Evolutionary conservation across 1,140 invertebrate species (phyloP).

Genomic region (Parasteatoda tepidariorum): DNA sequence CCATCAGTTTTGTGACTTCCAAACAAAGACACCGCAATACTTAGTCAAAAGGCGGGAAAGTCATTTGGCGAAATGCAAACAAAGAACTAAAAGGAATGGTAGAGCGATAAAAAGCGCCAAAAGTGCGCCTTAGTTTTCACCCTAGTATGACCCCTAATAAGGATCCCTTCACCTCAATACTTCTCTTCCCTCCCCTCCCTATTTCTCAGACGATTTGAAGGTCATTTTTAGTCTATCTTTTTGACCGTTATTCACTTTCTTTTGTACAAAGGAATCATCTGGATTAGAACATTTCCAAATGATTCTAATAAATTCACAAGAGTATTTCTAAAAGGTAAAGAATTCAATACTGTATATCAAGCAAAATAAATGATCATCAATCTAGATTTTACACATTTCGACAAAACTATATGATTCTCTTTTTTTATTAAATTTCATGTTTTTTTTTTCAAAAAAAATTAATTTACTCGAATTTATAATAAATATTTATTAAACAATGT

Average conservation of each 20-base stretch:
- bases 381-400: not conserved
- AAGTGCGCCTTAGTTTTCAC: constrained; percentile 35
- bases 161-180: not conserved
- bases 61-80: not conserved
- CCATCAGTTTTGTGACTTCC: no score
- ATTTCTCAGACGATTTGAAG: not conserved
- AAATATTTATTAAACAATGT: no score
- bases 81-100: not conserved
- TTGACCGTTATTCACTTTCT: not conserved
- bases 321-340: not conserved
- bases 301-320: not conserved
- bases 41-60: not conserved
- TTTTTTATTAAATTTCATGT: not conserved
- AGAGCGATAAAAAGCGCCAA: not conserved
- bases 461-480: no score
- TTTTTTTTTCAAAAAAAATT: not conserved
- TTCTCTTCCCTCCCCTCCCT: not conserved
- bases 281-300: not conserved
- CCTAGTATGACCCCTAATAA: not conserved
- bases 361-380: not conserved
- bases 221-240: not conserved
- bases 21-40: not conserved
- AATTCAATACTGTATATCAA: not conserved
- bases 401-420: not conserved
- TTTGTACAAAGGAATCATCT: not conserved